phyloP scores from a whole-genome alignment of 2,797 vertebrate genomes.

The Echiichthys vipera region DNA sequence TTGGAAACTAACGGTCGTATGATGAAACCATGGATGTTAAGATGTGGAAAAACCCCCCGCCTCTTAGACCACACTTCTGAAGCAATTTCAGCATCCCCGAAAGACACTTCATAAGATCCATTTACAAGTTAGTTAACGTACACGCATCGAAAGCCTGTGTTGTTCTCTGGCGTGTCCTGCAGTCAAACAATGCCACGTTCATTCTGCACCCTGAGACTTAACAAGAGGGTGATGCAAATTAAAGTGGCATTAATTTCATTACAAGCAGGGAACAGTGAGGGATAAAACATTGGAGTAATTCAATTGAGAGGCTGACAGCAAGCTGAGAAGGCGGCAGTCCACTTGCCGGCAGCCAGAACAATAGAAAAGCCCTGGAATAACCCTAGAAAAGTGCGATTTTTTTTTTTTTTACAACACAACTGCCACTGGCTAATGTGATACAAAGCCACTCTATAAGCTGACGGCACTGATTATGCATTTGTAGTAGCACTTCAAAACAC shows the following conservation, averaged over 20 bases:
- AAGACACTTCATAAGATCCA: conserved; percentile 28
- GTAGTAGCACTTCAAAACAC: conserved; percentile 64
- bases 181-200: conserved; percentile 72
- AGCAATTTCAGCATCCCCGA: conserved; percentile 29
- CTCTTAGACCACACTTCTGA: conserved; percentile 20
- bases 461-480: conserved; percentile 59
- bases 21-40: conserved; percentile 27
- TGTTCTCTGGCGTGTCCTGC: conserved; percentile 47
- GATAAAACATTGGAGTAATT: conserved; percentile 69
- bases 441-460: conserved; percentile 54
- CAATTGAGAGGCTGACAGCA: conserved; percentile 64
- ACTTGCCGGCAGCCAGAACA: conserved; percentile 63
- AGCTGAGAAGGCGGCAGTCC: conserved; percentile 49
- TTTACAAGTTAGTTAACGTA: conserved; percentile 46
- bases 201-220: conserved; percentile 61
- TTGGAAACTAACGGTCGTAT: conserved; percentile 18
- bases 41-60: too few species aligned
- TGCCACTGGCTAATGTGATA: conserved; percentile 57
- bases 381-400: conserved; percentile 25
- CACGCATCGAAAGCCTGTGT: conserved; percentile 23
- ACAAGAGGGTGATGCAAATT: conserved; percentile 74
- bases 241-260: conserved; percentile 79
- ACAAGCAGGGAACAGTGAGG: conserved; percentile 51
- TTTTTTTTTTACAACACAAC: conserved; percentile 30
- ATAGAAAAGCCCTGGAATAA: conserved; percentile 55